A percentile compares a stretch with the other conserved stretches of the same genome.
These are phyloP conservation scores for Rhegmatorhina hoffmannsi DNA, from an alignment of 2,113 vertebrate species.

Conservation along the genomic window DNA sequence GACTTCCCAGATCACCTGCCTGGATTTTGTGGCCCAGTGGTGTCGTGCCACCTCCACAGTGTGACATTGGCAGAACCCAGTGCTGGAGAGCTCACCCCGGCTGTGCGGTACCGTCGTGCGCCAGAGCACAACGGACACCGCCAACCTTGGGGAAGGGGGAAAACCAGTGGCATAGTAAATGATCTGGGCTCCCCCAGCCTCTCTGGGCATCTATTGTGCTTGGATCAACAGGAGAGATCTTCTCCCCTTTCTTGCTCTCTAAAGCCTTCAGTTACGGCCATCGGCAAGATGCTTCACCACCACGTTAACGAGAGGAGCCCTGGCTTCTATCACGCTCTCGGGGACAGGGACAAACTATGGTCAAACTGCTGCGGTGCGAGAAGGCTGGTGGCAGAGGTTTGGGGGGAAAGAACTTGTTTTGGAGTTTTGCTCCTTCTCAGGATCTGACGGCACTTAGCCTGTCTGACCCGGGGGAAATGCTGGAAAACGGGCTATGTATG, in stretches of 20 bases:
- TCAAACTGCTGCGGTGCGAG: neutral
- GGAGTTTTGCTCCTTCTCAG: neutral
- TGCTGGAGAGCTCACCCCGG: neutral
- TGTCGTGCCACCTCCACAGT: neutral
- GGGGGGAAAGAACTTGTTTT: neutral
- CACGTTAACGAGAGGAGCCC: neutral
- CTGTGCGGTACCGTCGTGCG: rapidly evolving
- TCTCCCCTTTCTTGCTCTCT: neutral
- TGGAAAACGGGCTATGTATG: rapidly evolving
- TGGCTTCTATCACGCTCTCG: rapidly evolving
- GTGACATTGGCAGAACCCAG: neutral
- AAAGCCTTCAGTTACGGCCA: neutral
- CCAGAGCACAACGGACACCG: neutral
- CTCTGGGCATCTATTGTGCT: neutral
- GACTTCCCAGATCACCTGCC: neutral
- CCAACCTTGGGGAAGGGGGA: neutral
- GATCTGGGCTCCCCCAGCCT: neutral
- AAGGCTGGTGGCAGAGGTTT: neutral
- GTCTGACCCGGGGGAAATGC: neutral
- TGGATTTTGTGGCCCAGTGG: neutral
- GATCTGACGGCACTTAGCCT: neutral
- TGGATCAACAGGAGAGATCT: neutral
- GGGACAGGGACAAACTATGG: too few relatives aligned
- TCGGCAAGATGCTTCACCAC: neutral
- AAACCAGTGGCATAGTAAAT: too few relatives aligned